Conservation (phyloP, 1,140 invertebrate species). For the Ceratoteleas bidentatus region DNA sequence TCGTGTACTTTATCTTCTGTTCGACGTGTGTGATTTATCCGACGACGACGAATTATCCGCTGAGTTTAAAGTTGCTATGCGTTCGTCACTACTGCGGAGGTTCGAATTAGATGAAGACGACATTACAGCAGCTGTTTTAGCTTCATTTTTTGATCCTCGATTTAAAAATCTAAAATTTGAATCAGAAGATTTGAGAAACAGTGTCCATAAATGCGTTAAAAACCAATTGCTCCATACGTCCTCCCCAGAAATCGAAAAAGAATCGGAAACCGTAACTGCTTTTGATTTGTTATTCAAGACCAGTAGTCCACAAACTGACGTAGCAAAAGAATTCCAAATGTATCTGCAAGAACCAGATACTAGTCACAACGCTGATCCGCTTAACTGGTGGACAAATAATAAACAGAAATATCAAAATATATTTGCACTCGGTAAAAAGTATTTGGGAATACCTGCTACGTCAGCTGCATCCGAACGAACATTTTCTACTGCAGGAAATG, state of each 20-base stretch:
- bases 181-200: no score
- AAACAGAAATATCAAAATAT: slow-evolving; percentile 4
- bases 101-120: slow-evolving; percentile 22
- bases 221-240: no score
- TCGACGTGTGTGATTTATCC: no score
- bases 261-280: no score
- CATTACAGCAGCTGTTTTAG: background rate
- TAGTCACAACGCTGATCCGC: slow-evolving; percentile 15
- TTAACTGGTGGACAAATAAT: slow-evolving; percentile 20
- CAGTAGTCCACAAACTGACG: no score
- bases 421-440: background rate
- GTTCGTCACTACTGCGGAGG: background rate
- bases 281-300: no score
- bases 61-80: slow-evolving; percentile 7
- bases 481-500: background rate
- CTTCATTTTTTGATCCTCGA: slow-evolving; percentile 16
- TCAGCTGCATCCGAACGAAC: background rate
- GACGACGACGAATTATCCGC: no score
- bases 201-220: background rate
- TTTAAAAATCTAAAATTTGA: slow-evolving; percentile 6
- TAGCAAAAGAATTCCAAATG: slow-evolving; percentile 1
- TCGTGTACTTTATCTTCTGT: slow-evolving; percentile 15
- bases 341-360: slow-evolving; percentile 12
- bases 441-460: background rate
- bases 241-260: no score